These are phyloP conservation scores for Ectemnius cavifrons DNA, from an alignment of 2,888 invertebrate species.

Conservation along the genomic window DNA sequence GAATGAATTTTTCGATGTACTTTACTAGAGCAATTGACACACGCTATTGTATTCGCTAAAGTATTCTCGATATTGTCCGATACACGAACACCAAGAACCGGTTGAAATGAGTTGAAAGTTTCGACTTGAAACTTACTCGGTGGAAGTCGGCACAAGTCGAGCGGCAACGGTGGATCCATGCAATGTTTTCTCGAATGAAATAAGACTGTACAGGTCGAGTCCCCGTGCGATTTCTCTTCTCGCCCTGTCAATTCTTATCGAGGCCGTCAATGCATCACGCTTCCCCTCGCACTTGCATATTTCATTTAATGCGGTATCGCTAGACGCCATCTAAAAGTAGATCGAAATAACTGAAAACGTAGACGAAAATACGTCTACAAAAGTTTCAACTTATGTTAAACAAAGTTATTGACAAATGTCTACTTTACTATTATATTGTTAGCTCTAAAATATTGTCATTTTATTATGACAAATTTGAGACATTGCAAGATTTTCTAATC, in stretches of 20 bases:
- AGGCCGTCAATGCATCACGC: slow-evolving; percentile 26
- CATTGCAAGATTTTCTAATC: no score
- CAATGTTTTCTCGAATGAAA: slow-evolving; percentile 20
- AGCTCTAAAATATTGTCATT: no score
- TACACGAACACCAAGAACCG: no score
- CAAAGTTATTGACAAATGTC: no score
- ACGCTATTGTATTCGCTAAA: no score
- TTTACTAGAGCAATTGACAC: no score
- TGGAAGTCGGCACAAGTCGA: background rate
- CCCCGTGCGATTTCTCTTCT: slow-evolving; percentile 40
- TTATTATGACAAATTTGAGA: no score
- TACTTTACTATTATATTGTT: no score
- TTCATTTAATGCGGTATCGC: slow-evolving; percentile 22
- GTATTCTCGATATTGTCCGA: no score
- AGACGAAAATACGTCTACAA: background rate
- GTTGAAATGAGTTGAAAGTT: no score
- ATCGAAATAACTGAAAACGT: background rate
- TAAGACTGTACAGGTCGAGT: slow-evolving; percentile 32
- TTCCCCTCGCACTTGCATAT: slow-evolving; percentile 26
- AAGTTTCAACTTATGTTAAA: no score
- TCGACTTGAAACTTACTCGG: background rate
- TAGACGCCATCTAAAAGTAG: background rate
- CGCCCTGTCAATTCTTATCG: slow-evolving; percentile 32
- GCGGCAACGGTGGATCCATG: background rate
- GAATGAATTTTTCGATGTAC: no score